phyloP scores from a whole-genome alignment of 2,113 vertebrate genomes.

The Pardalotus punctatus region DNA sequence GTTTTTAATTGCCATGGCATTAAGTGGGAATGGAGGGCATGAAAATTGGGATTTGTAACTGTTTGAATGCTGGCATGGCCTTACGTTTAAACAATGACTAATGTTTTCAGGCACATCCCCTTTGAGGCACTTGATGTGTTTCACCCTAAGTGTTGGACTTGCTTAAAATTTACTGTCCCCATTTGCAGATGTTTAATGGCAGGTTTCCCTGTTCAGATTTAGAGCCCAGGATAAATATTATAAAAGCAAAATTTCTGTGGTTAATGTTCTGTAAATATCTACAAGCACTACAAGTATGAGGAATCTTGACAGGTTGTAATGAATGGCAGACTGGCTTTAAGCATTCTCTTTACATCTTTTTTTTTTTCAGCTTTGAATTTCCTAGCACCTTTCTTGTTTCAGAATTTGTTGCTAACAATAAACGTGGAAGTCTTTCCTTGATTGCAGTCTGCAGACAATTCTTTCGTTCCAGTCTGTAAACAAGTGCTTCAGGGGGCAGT shows the following conservation, averaged over 20 bases:
- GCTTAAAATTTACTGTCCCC: neutral
- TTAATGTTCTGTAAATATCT: constrained; percentile 15
- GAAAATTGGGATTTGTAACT: neutral
- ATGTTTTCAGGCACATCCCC: neutral
- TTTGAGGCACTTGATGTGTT: neutral
- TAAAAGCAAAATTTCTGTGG: neutral
- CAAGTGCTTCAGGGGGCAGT: neutral
- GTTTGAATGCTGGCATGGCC: neutral
- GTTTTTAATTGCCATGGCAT: neutral
- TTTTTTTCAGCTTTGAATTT: neutral
- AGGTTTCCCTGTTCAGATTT: neutral
- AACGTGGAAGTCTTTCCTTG: neutral
- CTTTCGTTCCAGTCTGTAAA: neutral
- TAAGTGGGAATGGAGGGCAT: neutral
- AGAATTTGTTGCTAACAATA: neutral
- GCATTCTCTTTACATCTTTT: neutral
- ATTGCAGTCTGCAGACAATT: neutral
- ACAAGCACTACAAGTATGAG: neutral
- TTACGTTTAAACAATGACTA: neutral
- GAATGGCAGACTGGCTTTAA: neutral
- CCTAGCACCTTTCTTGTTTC: neutral
- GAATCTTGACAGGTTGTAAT: neutral
- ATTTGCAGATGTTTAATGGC: neutral
- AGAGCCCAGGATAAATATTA: neutral
- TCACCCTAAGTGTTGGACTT: neutral